Percentiles rank a stretch among this genome's conserved stretches.
Evolutionary conservation across 2,888 invertebrate species (phyloP).

Genomic region (Diploptera punctata): DNA sequence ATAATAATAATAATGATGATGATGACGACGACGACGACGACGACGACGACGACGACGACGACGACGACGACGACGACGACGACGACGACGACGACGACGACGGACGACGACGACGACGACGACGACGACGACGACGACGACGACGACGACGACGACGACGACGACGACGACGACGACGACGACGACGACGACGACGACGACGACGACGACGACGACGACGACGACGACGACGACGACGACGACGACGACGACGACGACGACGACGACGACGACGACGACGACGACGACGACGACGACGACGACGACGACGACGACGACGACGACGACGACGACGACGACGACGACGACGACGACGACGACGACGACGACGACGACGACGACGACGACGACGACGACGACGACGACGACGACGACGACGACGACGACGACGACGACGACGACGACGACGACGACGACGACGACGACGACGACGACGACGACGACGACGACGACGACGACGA

Average conservation of each 20-base stretch:
- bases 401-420: neutral
- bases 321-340: neutral
- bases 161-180: neutral
- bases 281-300: conserved; percentile 42
- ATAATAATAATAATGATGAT: too few relatives aligned
- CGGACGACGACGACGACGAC: too few relatives aligned
- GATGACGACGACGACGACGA: neutral
- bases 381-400: conserved; percentile 52
- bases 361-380: conserved; percentile 49
- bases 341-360: conserved; percentile 40
- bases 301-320: neutral
- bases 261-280: neutral
- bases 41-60: neutral
- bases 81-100: neutral
- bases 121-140: neutral
- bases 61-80: neutral
- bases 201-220: neutral
- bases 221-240: neutral
- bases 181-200: neutral
- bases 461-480: conserved; percentile 17
- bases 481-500: conserved; percentile 9
- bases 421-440: neutral
- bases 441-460: conserved; percentile 35
- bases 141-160: neutral
- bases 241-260: neutral